Evolutionary conservation across 2,797 vertebrate genomes (phyloP), one percentile per base, ranked within the genome.

Genomic region (Pseudopleuronectes americanus): DNA sequence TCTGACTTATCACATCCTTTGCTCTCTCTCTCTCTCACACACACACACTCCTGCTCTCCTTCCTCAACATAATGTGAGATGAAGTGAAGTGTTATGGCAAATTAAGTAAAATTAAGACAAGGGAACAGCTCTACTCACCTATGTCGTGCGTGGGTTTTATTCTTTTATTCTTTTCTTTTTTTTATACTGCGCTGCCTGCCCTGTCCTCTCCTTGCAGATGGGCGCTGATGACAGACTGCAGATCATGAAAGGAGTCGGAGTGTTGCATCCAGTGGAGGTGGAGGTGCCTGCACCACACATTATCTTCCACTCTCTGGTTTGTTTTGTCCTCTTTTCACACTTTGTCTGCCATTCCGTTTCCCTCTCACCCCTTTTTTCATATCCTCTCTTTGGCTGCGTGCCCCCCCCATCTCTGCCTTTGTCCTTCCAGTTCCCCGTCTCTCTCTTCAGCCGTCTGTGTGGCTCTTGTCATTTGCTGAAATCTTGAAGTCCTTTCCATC

Each of bases 61-160:
- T 81, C 74, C 71, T 87, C 77, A 89, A 86, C 88, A 88, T 92
- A 90, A 93, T 92, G 81, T 79, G 84, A 91, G 90, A 91, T 89
- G 88, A 91, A 91, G 86, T 91, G 87, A 92, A 89, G 86, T 91
- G 90, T 92, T 93, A 90, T 7, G 58, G 83, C 28, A 84, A 94
- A 92, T 95, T 94, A 95, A 94, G 92, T 92, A 90, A 95, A 95
- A 95, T 94, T 94, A 94, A 94, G 88, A 92, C 79, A 92, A 77
- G 91, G 90, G 45, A 83, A 92, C 89, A 90, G 89, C 92, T 95
- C 92, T 85, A 90, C 94, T 95, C 93, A 95, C 92, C 91, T 94
- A 90, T 93, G 90, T 91, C 80, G 68, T 89, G 86, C 65, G 64
- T 85, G 90, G 90, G 92, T 84, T 89, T 84, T 89, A 93, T 91